Percentiles rank a stretch among this genome's conserved stretches.
These are phyloP conservation scores for Panthera leo DNA, from an alignment of 2,113 vertebrate genomes.

Conservation along the genomic window DNA sequence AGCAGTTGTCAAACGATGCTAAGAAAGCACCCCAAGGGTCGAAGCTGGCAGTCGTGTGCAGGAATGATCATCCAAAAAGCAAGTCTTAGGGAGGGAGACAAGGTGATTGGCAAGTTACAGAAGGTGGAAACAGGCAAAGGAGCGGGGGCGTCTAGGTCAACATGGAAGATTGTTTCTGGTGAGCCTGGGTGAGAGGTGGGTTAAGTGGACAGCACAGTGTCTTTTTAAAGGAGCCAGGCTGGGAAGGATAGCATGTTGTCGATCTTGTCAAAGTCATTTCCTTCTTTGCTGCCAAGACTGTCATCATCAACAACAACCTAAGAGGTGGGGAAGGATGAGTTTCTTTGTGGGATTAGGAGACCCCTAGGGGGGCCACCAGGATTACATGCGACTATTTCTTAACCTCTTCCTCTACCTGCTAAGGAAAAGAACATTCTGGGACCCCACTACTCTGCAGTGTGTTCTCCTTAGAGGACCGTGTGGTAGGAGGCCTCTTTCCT, in stretches of 20 bases:
- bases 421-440: not conserved
- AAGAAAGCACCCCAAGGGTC: not conserved
- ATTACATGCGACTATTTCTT: not conserved
- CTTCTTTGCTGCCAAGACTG: not conserved
- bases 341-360: not conserved
- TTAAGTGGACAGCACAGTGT: not conserved
- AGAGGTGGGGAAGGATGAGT: accelerated
- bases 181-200: not conserved
- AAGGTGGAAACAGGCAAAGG: not conserved
- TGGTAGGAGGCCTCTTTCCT: not conserved
- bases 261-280: not conserved
- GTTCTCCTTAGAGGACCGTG: not conserved
- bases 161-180: accelerated
- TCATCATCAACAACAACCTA: not conserved
- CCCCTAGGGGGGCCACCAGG: no score
- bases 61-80: not conserved
- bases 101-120: not conserved
- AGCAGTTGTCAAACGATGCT: not conserved
- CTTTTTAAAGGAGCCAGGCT: not conserved
- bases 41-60: not conserved
- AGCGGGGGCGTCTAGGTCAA: not conserved
- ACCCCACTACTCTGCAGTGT: not conserved
- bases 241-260: not conserved
- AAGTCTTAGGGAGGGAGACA: not conserved
- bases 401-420: not conserved